A percentile compares a stretch with the other conserved stretches of the same genome.
phyloP scores from a whole-genome alignment of 2,888 invertebrate genomes.

The Scrobipalpa costella region DNA sequence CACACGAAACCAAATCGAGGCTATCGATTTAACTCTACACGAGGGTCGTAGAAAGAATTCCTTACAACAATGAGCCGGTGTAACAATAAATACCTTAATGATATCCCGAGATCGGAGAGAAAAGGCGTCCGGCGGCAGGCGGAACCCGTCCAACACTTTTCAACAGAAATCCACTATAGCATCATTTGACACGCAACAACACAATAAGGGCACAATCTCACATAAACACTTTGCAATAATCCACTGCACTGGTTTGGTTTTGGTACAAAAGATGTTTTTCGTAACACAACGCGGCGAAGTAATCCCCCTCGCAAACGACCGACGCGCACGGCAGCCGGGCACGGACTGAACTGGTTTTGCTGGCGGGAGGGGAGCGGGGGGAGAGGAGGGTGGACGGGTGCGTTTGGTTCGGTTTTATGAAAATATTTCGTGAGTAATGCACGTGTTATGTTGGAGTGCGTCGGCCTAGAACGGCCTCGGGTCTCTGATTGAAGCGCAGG shows the following conservation, averaged over 20 bases:
- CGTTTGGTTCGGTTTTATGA: constrained; percentile 79
- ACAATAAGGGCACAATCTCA: constrained; percentile 75
- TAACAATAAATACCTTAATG: constrained; percentile 82
- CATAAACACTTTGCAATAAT: constrained; percentile 68
- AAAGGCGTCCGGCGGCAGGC: constrained; percentile 74
- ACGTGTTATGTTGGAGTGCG: constrained; percentile 79
- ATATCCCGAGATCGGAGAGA: constrained; percentile 78
- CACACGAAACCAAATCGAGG: constrained; percentile 57
- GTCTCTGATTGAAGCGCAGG: constrained; percentile 72
- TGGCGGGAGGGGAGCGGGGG: constrained; percentile 47
- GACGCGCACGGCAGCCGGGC: constrained; percentile 77
- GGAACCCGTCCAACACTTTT: constrained; percentile 71
- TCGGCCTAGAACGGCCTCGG: constrained; percentile 76
- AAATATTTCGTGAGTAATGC: constrained; percentile 82
- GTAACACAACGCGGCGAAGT: constrained; percentile 69
- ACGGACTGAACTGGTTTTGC: constrained; percentile 78
- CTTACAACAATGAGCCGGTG: constrained; percentile 79
- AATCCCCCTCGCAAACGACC: constrained; percentile 51
- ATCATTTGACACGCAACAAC: constrained; percentile 68
- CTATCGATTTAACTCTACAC: constrained; percentile 76
- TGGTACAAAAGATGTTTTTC: constrained; percentile 71
- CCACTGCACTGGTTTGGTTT: constrained; percentile 76
- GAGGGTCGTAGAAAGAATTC: constrained; percentile 74
- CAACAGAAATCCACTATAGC: constrained; percentile 74
- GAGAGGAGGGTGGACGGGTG: constrained; percentile 63